phyloP scores from a whole-genome alignment of 2,888 invertebrate genomes.

The Drosophila melanosoma region DNA sequence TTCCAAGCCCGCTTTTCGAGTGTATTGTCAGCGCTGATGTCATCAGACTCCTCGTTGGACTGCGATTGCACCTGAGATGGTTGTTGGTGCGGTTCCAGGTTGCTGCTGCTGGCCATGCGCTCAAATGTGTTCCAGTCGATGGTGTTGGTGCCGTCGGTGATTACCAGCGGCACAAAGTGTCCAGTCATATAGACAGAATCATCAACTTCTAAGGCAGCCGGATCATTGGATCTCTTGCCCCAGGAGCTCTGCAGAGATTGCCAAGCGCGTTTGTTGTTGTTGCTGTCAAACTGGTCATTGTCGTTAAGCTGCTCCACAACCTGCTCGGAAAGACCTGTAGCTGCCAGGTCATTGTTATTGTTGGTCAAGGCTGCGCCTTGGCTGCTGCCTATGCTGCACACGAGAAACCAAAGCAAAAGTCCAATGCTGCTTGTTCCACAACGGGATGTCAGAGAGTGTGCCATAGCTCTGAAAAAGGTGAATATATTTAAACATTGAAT shows the following conservation, averaged over 20 bases:
- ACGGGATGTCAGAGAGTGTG: conserved; percentile 21
- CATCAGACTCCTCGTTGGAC: conserved; percentile 62
- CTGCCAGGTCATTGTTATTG: conserved; percentile 54
- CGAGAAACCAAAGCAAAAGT: conserved; percentile 46
- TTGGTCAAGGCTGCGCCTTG: conserved; percentile 36
- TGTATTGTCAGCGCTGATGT: conserved; percentile 38
- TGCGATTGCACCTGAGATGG: conserved; percentile 32
- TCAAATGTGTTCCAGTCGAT: conserved; percentile 76
- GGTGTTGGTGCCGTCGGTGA: conserved; percentile 68
- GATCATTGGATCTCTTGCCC: conserved; percentile 87
- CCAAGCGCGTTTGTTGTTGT: conserved; percentile 86
- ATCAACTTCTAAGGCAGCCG: conserved; percentile 36
- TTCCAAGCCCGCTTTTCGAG: conserved; percentile 89
- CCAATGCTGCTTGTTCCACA: conserved; percentile 22
- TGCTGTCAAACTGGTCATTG: conserved; percentile 60
- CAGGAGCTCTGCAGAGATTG: conserved; percentile 89
- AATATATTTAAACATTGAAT: conserved; percentile 20
- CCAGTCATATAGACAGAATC: conserved; percentile 68
- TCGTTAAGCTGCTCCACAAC: conserved; percentile 63
- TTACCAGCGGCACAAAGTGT: conserved; percentile 63
- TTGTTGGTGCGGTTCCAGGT: conserved; percentile 39
- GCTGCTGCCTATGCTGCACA: conserved; percentile 37
- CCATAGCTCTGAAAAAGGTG: conserved; percentile 37
- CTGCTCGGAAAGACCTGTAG: conserved; percentile 61
- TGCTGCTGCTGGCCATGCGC: conserved; percentile 59